Evolutionary conservation across 2,797 vertebrate species (phyloP), one percentile per base, ranked within the genome.

Genomic region (Semotilus atromaculatus): DNA sequence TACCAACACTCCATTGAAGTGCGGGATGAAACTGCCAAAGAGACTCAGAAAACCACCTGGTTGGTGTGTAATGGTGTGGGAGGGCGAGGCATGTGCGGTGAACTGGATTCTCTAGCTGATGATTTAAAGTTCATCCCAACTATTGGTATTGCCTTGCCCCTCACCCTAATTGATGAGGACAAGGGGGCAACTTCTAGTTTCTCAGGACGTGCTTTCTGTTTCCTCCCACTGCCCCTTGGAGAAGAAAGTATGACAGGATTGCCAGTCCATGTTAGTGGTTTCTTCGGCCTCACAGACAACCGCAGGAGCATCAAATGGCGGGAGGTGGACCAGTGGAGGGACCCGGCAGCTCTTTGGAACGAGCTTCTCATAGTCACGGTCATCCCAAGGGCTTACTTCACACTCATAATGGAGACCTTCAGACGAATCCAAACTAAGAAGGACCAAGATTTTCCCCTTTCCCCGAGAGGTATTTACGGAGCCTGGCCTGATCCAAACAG

Each of bases 251-350:
- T 96, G 91, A 99, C 98, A 0, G 98, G 98, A 19, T 96, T 99
- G 80, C 97, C 98, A 0, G 98, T 99, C 89, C 98, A 99, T 18
- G 93, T 99, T 85, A 99, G 98, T 23, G 98, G 98, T 34, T 99
- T 99, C 94, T 99, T 99, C 75, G 98, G 98, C 84, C 96, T 99
- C 87, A 99, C 98, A 0, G 98, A 99, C 94, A 99, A 99, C 87
- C 97, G 98, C 16, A 95, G 98, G 87, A 99, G 98, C 94, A 99
- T 99, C 84, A 99, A 99, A 86, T 99, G 98, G 98, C 93, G 98
- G 45, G 98, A 99, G 81, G 80, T 99, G 91, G 98, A 99, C 94
- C 98, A 99, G 40, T 98, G 98, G 98, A 95, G 97, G 90, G 98
- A 99, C 90, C 98, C 98, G 3, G 96, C 98, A 0, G 98, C 98